Evolutionary conservation across 1,140 invertebrate genomes (phyloP).

Genomic region (Dermatophagoides farinae): DNA sequence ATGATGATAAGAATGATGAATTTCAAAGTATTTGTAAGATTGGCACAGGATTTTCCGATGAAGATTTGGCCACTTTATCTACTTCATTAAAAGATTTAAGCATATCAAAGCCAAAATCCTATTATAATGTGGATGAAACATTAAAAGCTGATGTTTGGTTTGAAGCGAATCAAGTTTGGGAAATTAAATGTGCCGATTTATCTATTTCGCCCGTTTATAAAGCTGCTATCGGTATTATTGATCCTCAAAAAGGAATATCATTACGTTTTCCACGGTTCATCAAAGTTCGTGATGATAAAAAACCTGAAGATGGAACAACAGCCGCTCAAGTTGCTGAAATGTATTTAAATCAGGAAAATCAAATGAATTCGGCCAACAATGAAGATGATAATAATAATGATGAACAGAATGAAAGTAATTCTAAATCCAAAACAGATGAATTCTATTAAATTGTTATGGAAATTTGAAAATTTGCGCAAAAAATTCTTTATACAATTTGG

Average conservation of each 20-base stretch:
- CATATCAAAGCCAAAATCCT: constrained; percentile 50
- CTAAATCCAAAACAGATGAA: not conserved
- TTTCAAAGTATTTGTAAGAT: constrained; percentile 86
- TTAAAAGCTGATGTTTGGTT: constrained; percentile 88
- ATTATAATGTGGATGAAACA: constrained; percentile 57
- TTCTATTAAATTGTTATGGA: no score
- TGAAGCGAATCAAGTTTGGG: constrained; percentile 74
- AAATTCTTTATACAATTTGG: no score
- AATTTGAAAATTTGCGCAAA: no score
- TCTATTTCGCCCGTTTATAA: constrained; percentile 83
- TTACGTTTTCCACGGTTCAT: constrained; percentile 86
- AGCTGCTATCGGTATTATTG: constrained; percentile 71
- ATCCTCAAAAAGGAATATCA: constrained; percentile 81
- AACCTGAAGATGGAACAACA: constrained; percentile 73
- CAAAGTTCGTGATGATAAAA: constrained; percentile 79
- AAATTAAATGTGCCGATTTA: constrained; percentile 94
- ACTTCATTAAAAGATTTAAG: constrained; percentile 52
- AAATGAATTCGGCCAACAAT: not conserved
- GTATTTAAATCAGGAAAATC: constrained; percentile 62
- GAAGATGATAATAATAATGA: not conserved
- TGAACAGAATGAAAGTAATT: not conserved
- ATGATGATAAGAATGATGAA: constrained; percentile 74
- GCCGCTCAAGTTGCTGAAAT: constrained; percentile 57
- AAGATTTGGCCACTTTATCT: constrained; percentile 54
- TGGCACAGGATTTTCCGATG: constrained; percentile 92